Evolutionary conservation across 2,888 invertebrate species (phyloP).

Genomic region (Drosophila ochracea): DNA sequence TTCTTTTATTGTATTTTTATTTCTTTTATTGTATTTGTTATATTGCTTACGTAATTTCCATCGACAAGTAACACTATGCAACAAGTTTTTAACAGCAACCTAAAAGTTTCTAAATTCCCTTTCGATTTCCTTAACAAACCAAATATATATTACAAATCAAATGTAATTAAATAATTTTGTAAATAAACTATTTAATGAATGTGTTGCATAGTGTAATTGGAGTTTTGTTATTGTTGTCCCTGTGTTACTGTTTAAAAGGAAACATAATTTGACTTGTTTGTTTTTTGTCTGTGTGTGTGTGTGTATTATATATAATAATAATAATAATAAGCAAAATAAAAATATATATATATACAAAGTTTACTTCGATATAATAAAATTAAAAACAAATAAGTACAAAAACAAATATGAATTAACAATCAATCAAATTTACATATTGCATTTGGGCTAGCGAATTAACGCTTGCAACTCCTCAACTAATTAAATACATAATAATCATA

Average conservation of each 20-base stretch:
- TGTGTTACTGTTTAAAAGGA: slow-evolving; percentile 24
- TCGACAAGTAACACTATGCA: slow-evolving; percentile 48
- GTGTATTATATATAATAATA: slow-evolving; percentile 12
- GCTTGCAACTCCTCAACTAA: slow-evolving; percentile 43
- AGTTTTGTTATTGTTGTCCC: slow-evolving; percentile 16
- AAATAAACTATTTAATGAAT: slow-evolving; percentile 9
- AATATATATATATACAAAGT: slow-evolving; percentile 45
- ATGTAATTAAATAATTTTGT: slow-evolving; percentile 6
- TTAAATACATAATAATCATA: slow-evolving; percentile 44
- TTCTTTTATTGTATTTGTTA: slow-evolving; percentile 42
- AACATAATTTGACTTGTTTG: slow-evolving; percentile 21
- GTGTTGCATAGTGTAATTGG: slow-evolving; percentile 50
- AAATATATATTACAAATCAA: slow-evolving; percentile 2
- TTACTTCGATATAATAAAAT: slow-evolving; percentile 36
- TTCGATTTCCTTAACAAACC: not conserved
- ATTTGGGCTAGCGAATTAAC: slow-evolving; percentile 39
- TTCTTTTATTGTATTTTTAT: slow-evolving; percentile 36
- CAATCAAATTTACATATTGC: slow-evolving; percentile 56
- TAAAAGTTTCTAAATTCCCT: not conserved
- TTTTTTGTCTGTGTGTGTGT: slow-evolving; percentile 23
- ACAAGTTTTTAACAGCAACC: slow-evolving; percentile 30
- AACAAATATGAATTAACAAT: slow-evolving; percentile 71
- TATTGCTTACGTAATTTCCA: slow-evolving; percentile 43
- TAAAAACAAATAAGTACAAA: slow-evolving; percentile 58
- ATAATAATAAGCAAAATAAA: not conserved